Evolutionary conservation across 2,888 invertebrate genomes (phyloP), one percentile per base, ranked within the genome.

Genomic region (Matsumyia berberina): DNA sequence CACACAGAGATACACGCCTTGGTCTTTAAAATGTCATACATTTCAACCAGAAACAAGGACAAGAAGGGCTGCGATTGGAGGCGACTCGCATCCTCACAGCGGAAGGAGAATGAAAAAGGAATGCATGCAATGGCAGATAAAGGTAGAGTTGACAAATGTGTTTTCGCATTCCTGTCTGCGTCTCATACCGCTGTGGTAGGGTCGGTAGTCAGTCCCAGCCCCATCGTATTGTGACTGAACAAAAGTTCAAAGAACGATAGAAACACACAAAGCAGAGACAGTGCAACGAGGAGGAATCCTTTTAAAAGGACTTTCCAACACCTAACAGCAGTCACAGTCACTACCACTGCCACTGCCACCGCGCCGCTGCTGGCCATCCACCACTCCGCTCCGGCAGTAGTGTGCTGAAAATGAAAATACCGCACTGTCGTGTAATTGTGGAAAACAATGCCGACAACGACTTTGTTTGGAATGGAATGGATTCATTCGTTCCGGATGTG

Each of bases 131-230:
- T 57, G 83, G 79, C 83, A 85, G 83, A 80, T 79, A 80, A 80
- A 85, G 83, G 79, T 80, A 85, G 74, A 60, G 73, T 85, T 85
- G 83, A 85, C 83, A 85, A 85, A 85, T 85, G 83, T 85, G 79
- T 79, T 85, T 79, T 85, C 67, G 64, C 83, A 85, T 85, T 79
- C 80, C 46, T 80, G 62, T 70, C 80, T 85, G 69, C 29, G 37
- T 44, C 31, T 55, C 29, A 33, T 79, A 31, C 17, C 11, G 9
- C 35, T 15, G 12, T 2, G 12, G 17, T 9, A 11, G 2, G 8
- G 9, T 11, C 33, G 7, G 5, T 8, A 7, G 24, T 17, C 31
- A 17, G 12, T 35, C 9, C 15, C 53, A 31, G 44, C 44, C 7
- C 4, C 24, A 37, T 53, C 12, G 39, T 67, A 42, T 46, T 67